These are phyloP conservation scores for Polydesmus complanatus DNA, from an alignment of 2,888 invertebrate genomes.

Conservation along the genomic window DNA sequence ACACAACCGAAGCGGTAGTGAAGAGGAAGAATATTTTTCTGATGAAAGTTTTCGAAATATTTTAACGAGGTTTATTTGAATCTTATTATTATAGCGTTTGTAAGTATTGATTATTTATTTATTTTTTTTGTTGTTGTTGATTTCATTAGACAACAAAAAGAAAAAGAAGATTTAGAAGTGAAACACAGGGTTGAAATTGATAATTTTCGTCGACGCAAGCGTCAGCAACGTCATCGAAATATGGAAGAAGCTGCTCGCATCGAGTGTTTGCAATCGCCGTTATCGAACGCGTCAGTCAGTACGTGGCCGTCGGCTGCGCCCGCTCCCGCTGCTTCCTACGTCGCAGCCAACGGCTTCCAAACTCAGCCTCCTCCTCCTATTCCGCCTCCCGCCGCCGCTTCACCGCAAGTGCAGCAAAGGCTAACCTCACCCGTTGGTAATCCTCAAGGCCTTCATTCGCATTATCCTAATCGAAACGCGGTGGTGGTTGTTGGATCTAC, in stretches of 20 bases:
- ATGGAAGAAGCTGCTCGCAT: background rate
- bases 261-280: background rate
- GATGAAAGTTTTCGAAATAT: constrained; percentile 13
- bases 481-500: too few species aligned
- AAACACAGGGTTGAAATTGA: constrained; percentile 35
- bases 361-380: background rate
- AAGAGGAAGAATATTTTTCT: constrained; percentile 7
- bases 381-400: background rate
- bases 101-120: too few species aligned
- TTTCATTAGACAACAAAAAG: constrained; percentile 42
- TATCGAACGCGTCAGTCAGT: background rate
- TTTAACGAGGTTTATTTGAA: constrained; percentile 7
- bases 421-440: too few species aligned
- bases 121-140: too few species aligned
- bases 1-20: constrained; percentile 1
- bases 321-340: background rate
- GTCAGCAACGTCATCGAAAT: constrained; percentile 12
- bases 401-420: too few species aligned
- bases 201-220: constrained; percentile 23
- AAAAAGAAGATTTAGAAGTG: constrained; percentile 40
- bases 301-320: background rate
- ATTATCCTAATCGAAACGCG: too few species aligned
- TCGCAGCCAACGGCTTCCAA: background rate
- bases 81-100: background rate
- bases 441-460: too few species aligned